Evolutionary conservation across 53 echinoderm and acorn worm species (phyloP), one percentile per base, ranked within the genome.

Genomic region (Stichopus horrens): DNA sequence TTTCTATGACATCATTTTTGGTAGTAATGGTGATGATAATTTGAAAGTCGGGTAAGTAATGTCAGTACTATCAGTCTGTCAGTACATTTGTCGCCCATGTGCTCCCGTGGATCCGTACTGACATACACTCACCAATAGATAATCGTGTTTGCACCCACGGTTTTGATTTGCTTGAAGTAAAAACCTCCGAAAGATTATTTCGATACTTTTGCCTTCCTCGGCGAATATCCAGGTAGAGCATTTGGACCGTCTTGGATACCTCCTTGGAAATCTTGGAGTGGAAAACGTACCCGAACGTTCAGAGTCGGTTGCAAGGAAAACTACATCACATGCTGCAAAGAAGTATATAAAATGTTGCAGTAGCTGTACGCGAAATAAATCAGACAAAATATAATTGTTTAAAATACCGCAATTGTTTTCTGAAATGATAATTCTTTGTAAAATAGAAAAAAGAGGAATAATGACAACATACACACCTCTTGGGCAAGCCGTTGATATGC

Each of bases 231-330:
- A 79, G 7, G 79, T 79, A 19, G 10, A 7, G 8, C 79, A 79
- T 54, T 14, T 13, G 6, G 79, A 79, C 57, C 54, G 16, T 51
- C 55, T 6, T 4, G 79, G 79, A 79, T 79, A 79, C 14, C 10
- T n/a, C 55, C 18, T 79, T 8, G 79, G 79, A 21, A 79, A 79
- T 7, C 57, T 79, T 11, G 79, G 79, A 79, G 79, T 71, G 18
- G 14, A 2, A 18, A 71, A 71, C 14, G 14, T 71, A 59, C 59
- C 11, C 59, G 59, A 59, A 11, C 11, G 8, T 11, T 9, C 4
- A 59, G 8, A 1, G 11, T 59, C 11, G 11, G 11, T 59, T 59
- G 11, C 59, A 9, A 59, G 8, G 8, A 59, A 9, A 9, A 9
- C 59, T 59, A 8, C 11, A 37, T 37, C 37, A 37, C 37, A 37